These are phyloP conservation scores for Callyntrura guangdongensis DNA, from an alignment of 2,888 invertebrate species.

Conservation along the genomic window DNA sequence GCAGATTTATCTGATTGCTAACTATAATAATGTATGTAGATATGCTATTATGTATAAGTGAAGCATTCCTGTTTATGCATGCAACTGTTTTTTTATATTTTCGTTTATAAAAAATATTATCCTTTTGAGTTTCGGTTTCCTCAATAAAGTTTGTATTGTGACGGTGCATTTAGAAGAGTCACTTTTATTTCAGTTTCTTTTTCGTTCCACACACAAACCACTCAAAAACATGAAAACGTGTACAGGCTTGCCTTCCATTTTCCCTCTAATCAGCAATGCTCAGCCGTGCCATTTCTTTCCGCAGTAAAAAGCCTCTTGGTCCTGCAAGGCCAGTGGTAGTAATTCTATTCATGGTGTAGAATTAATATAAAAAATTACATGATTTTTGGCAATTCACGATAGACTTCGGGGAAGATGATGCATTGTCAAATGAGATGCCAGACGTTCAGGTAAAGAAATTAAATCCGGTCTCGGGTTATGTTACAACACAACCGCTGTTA, in stretches of 20 bases:
- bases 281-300: background rate
- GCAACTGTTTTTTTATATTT: background rate
- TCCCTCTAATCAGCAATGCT: background rate
- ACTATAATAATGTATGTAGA: background rate
- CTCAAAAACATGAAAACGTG: background rate
- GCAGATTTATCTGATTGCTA: background rate
- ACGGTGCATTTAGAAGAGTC: constrained; percentile 21
- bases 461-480: too few species aligned
- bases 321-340: background rate
- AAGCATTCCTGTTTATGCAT: constrained; percentile 1
- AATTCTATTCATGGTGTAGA: background rate
- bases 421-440: too few species aligned
- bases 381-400: too few species aligned
- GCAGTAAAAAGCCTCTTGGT: background rate
- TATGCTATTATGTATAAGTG: background rate
- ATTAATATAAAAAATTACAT: too few species aligned
- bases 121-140: constrained; percentile 30
- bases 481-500: too few species aligned
- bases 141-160: constrained; percentile 47
- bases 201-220: constrained; percentile 16
- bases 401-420: too few species aligned
- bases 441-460: too few species aligned
- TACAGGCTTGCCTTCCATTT: background rate
- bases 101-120: background rate
- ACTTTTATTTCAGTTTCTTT: constrained; percentile 43